Evolutionary conservation across 2,113 vertebrate genomes (phyloP).

Genomic region (Heteronetta atricapilla): DNA sequence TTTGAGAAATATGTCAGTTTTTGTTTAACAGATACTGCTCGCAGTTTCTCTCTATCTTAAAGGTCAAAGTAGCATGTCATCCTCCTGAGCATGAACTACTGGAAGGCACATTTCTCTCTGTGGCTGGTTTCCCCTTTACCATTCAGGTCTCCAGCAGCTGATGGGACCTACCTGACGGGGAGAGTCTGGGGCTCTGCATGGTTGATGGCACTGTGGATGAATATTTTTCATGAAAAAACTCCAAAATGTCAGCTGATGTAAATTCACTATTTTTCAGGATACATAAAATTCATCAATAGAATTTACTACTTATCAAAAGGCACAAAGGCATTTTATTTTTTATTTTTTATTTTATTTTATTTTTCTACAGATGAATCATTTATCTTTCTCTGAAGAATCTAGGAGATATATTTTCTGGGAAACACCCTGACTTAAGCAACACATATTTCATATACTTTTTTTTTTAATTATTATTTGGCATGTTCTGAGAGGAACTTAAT

Average conservation of each 20-base stretch:
- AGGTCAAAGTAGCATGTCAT: rapidly evolving
- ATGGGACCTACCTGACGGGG: background rate
- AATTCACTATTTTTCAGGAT: background rate
- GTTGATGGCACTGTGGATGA: background rate
- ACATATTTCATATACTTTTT: background rate
- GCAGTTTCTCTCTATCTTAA: background rate
- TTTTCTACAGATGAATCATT: background rate
- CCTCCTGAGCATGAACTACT: background rate
- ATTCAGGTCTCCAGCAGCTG: background rate
- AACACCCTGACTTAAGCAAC: background rate
- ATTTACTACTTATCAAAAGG: background rate
- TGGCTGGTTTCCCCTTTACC: background rate
- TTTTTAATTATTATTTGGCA: no score
- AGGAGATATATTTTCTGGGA: background rate
- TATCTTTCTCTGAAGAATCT: background rate
- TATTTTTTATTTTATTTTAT: background rate
- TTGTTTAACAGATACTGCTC: background rate
- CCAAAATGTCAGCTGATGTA: background rate
- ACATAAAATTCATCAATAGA: background rate
- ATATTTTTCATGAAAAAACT: background rate
- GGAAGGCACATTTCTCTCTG: background rate
- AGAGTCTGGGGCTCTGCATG: rapidly evolving
- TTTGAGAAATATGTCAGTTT: background rate
- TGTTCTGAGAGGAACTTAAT: background rate
- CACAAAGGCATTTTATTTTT: background rate